Evolutionary conservation across 1,140 invertebrate genomes (phyloP), one percentile per base, ranked within the genome.

Genomic region (Drosophila subobscura): DNA sequence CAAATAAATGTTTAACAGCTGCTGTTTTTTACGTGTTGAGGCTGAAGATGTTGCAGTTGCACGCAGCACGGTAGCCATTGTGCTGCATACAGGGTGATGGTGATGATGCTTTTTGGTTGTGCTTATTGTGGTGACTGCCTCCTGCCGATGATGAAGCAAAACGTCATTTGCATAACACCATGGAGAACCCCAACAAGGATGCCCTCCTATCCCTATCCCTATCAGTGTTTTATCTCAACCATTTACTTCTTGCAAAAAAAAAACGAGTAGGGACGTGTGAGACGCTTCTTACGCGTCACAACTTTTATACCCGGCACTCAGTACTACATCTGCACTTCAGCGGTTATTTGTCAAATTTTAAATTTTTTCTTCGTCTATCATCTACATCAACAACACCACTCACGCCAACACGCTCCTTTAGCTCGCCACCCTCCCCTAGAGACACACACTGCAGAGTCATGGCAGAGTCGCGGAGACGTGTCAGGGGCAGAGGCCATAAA

Each of bases 1-100:
- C 84, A 88, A 88, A 88, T 89, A 89, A 88, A 89, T 89, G 84
- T 88, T 89, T 89, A 88, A 88, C 84, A 88, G 84, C 83, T 89
- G 84, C 78, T 84, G 83, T 81, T 89, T 89, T 84, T 74, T 83
- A 83, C 78, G 79, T 79, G 78, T 86, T 86, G 61, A 67, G 54
- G 41, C 55, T 52, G 3, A 8, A 56, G 49, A 42, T 44, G 37
- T 12, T 70, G 71, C 41, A 25, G 50, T 80, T 85, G 81, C 81
- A 86, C 83, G 81, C 81, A 12, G 84, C 83, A 86, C 83, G 84
- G 83, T 86, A 86, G 83, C 83, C 75, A 86, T 86, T 86, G 83
- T 88, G 63, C 79, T 83, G 78, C 83, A 76, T 83, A 83, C 84
- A 88, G 83, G 83, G 83, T 83, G 83, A 83, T 84, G 78, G 37